Evolutionary conservation across 1,140 invertebrate species (phyloP).

Genomic region (Probaryconus sp.): DNA sequence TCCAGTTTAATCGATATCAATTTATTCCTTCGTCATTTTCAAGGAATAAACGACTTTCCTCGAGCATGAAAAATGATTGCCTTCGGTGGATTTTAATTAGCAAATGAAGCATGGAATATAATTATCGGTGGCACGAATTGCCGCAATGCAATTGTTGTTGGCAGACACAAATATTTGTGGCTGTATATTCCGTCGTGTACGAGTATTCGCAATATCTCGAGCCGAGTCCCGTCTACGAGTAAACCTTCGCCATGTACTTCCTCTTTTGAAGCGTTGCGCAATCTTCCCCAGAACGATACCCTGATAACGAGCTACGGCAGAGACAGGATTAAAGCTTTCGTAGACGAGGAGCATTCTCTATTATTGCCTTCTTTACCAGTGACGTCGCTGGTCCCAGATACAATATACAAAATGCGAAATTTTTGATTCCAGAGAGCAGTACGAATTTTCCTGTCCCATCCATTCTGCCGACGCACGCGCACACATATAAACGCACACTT

Average conservation of each 20-base stretch:
- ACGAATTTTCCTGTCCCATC: slow-evolving; percentile 43
- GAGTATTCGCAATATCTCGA: slow-evolving; percentile 19
- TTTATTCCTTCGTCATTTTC: no score
- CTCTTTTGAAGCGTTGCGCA: slow-evolving; percentile 30
- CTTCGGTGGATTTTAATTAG: slow-evolving; percentile 23
- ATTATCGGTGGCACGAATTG: slow-evolving; percentile 14
- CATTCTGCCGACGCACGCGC: slow-evolving; percentile 13
- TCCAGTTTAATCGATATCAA: no score
- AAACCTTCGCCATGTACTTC: slow-evolving; percentile 20
- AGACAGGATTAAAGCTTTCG: slow-evolving; percentile 50
- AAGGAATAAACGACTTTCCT: no score
- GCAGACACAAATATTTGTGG: slow-evolving; percentile 41
- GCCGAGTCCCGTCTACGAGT: neutral
- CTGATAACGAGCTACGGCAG: slow-evolving; percentile 37
- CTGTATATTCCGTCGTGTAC: neutral
- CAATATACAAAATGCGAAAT: slow-evolving; percentile 45
- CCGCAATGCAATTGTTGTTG: slow-evolving; percentile 27
- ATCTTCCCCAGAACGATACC: slow-evolving; percentile 12
- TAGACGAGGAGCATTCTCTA: slow-evolving; percentile 37
- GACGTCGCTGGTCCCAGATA: slow-evolving; percentile 30
- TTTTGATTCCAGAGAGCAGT: slow-evolving; percentile 43
- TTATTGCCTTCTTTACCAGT: slow-evolving; percentile 47
- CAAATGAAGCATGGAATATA: slow-evolving; percentile 34
- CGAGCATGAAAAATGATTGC: no score
- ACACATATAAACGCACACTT: no score